Percentiles rank a stretch among this genome's conserved stretches.
phyloP scores from a whole-genome alignment of 1,140 invertebrate genomes.

The Camponotus floridanus region DNA sequence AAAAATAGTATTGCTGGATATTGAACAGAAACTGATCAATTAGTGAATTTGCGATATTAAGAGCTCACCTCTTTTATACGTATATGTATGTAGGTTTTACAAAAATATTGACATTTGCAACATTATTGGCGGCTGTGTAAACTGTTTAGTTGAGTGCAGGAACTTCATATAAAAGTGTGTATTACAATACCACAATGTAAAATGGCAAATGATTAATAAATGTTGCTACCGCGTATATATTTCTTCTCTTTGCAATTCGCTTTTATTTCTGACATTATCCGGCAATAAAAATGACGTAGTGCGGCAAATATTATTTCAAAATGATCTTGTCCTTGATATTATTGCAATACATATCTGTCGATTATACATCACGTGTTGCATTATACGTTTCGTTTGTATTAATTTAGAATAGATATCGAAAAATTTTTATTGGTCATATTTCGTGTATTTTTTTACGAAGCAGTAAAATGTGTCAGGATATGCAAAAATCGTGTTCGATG shows the following conservation, averaged over 20 bases:
- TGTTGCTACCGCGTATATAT: not conserved
- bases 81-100: not conserved
- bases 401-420: not conserved
- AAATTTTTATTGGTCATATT: not conserved
- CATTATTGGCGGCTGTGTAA: slow-evolving; percentile 18
- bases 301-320: not conserved
- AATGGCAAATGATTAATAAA: not conserved
- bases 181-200: not conserved
- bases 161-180: not conserved
- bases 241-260: not conserved
- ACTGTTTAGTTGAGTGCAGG: not conserved
- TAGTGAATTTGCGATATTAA: slow-evolving; percentile 8
- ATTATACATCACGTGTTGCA: not conserved
- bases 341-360: not conserved
- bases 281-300: slow-evolving; percentile 29
- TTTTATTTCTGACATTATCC: slow-evolving; percentile 6
- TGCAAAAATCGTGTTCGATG: not conserved
- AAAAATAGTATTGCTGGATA: not conserved
- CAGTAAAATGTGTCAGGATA: not conserved
- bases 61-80: not conserved
- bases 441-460: not conserved
- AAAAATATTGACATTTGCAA: slow-evolving; percentile 14
- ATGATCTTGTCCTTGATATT: not conserved
- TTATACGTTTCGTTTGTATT: not conserved
- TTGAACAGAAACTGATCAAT: not conserved